phyloP scores from a whole-genome alignment of 2,888 invertebrate species.

The Aphidius colemani region DNA sequence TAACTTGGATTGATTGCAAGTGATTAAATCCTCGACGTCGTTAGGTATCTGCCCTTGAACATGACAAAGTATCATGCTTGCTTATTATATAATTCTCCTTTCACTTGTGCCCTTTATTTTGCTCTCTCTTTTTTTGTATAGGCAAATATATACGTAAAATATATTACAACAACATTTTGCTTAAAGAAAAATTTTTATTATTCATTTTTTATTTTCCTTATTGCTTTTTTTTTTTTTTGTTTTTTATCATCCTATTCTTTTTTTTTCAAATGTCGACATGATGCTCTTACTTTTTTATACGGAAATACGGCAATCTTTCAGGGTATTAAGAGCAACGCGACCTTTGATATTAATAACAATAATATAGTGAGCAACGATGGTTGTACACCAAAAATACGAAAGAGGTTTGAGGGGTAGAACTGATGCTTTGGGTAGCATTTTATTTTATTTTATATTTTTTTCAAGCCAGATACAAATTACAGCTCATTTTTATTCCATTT shows the following conservation, averaged over 20 bases:
- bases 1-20: constrained; percentile 7
- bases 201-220: constrained; percentile 10
- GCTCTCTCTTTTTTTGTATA: constrained; percentile 1
- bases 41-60: constrained; percentile 6
- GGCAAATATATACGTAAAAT: constrained; percentile 33
- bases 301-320: constrained; percentile 53
- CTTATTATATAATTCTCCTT: not conserved
- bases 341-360: constrained; percentile 57
- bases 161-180: constrained; percentile 35
- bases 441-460: constrained; percentile 41
- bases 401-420: constrained; percentile 35
- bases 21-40: constrained; percentile 13
- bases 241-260: constrained; percentile 22
- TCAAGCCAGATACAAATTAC: constrained; percentile 59
- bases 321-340: constrained; percentile 53
- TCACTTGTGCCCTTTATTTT: constrained; percentile 19
- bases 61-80: constrained; percentile 3
- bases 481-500: constrained; percentile 61
- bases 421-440: constrained; percentile 46
- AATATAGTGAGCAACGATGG: constrained; percentile 45
- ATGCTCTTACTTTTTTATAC: constrained; percentile 38
- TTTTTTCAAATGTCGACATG: not conserved
- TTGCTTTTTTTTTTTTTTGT: constrained; percentile 25
- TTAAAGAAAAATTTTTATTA: constrained; percentile 35
- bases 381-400: constrained; percentile 6